Percentiles rank a stretch among this genome's conserved stretches.
Evolutionary conservation across 1,140 invertebrate species (phyloP).

Genomic region (Pseudobourletiella spinata): DNA sequence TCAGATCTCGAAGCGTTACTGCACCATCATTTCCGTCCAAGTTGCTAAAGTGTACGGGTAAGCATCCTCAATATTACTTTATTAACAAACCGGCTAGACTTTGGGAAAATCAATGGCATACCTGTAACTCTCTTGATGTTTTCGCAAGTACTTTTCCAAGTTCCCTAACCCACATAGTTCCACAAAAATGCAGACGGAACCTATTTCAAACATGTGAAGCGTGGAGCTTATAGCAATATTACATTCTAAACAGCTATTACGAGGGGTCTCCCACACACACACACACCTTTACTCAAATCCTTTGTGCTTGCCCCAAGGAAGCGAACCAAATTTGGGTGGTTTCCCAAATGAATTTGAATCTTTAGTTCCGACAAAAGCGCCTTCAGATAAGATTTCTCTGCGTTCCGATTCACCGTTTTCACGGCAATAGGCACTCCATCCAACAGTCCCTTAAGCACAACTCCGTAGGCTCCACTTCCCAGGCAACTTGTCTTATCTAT

Average conservation of each 20-base stretch:
- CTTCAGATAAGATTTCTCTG: background rate
- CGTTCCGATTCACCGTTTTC: background rate
- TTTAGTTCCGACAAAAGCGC: constrained; percentile 5
- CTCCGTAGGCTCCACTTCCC: background rate
- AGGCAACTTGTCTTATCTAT: background rate
- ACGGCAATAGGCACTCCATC: background rate
- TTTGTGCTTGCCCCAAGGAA: background rate
- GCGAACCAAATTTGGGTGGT: background rate
- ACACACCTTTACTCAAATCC: background rate
- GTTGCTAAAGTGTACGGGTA: background rate
- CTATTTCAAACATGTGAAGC: constrained; percentile 16
- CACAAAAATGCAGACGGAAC: constrained; percentile 43
- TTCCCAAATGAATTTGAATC: background rate
- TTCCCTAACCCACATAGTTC: constrained; percentile 46
- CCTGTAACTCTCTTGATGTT: background rate
- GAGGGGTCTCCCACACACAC: background rate
- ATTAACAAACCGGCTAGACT: background rate
- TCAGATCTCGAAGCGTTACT: background rate
- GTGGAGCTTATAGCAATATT: background rate
- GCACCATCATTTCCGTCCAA: background rate
- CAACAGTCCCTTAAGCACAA: background rate
- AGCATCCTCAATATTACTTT: background rate
- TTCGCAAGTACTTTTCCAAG: constrained; percentile 41
- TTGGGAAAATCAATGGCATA: background rate
- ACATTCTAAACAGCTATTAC: background rate